Evolutionary conservation across 1,140 invertebrate species (phyloP).

Genomic region (Halyomorpha halys): DNA sequence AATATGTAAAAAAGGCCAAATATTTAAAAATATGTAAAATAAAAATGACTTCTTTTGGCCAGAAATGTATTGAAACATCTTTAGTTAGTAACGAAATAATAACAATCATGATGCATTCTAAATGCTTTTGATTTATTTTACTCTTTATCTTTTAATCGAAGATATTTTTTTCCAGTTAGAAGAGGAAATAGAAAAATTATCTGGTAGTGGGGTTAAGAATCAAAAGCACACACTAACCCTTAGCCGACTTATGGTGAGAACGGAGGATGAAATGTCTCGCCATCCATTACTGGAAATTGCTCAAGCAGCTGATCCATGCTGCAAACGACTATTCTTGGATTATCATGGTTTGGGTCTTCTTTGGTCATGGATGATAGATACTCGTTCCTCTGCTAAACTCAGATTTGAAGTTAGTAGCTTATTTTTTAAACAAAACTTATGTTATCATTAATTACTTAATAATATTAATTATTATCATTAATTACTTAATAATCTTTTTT

Average conservation of each 20-base stretch:
- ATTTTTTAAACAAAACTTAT: slow-evolving; percentile 12
- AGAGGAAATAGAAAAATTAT: slow-evolving; percentile 65
- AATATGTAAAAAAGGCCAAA: too few species aligned
- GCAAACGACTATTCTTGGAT: slow-evolving; percentile 79
- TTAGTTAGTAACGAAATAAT: too few species aligned
- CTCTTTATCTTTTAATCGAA: not conserved
- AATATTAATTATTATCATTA: not conserved
- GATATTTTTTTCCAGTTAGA: slow-evolving; percentile 48
- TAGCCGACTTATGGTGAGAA: slow-evolving; percentile 82
- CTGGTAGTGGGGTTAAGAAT: slow-evolving; percentile 68
- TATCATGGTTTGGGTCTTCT: slow-evolving; percentile 85
- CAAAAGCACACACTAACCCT: slow-evolving; percentile 77
- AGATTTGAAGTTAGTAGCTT: slow-evolving; percentile 42
- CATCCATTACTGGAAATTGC: slow-evolving; percentile 53
- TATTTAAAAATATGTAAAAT: too few species aligned
- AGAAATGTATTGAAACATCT: too few species aligned
- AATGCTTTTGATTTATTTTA: not conserved
- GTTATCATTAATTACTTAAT: slow-evolving; percentile 7
- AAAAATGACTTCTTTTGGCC: too few species aligned
- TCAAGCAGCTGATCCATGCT: slow-evolving; percentile 62
- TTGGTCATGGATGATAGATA: slow-evolving; percentile 82
- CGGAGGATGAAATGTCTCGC: slow-evolving; percentile 65
- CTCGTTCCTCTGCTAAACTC: slow-evolving; percentile 38
- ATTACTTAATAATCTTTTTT: too few species aligned
- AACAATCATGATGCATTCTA: too few species aligned